Base-by-base conservation (phyloP, 1,140 invertebrate species). In the Conus ventricosus region DNA sequence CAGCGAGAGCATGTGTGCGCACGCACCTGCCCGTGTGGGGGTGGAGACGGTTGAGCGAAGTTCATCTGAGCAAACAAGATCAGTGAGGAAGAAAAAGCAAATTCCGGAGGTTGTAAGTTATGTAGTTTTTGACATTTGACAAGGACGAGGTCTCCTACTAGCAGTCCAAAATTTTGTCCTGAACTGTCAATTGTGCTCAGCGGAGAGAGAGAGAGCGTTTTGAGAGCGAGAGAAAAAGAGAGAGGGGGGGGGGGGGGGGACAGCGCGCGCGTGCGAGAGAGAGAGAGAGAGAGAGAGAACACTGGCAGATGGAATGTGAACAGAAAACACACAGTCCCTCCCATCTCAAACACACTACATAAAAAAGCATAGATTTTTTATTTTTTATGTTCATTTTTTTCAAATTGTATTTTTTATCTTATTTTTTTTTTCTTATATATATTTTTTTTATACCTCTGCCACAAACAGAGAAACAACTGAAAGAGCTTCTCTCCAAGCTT, bases 381-480 rank as follows among this genome's bases (percentile, higher is more conserved):
- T 17, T 71, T 71, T 71, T 71, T 71, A 71, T 71, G 67, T 71
- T 71, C 4, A 17, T 71, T 71, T 71, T 71, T 71, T 71, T 71
- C 67, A 71, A 71, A 71, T 71, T 71, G 20, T 71, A 20, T 71
- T 80, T 80, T 27, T 80, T 53, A 17, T 80, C 8, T 13, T 80
- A 10, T 51, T 39, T 80, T 80, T 39, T 20, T 80, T 51, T 11
- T n/a, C 6, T 10, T 78, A 39, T n/a, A n/a, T 78, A 39, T n/a
- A 25, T 80, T 39, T 80, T 80, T 53, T 39, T 80, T 39, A 51
- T 80, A 80, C 51, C 27, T 80, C 51, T 53, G 51, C 78, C 78
- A 80, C 13, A 80, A 10, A 80, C 78, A 71, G 67, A 71, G 67
- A 71, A 71, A 71, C 67, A 71, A 71, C 67, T 71, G 67, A 71